Percentiles rank a stretch among this genome's conserved stretches.
These are phyloP conservation scores for Lasioglossum morio DNA, from an alignment of 2,888 invertebrate genomes.

Conservation along the genomic window DNA sequence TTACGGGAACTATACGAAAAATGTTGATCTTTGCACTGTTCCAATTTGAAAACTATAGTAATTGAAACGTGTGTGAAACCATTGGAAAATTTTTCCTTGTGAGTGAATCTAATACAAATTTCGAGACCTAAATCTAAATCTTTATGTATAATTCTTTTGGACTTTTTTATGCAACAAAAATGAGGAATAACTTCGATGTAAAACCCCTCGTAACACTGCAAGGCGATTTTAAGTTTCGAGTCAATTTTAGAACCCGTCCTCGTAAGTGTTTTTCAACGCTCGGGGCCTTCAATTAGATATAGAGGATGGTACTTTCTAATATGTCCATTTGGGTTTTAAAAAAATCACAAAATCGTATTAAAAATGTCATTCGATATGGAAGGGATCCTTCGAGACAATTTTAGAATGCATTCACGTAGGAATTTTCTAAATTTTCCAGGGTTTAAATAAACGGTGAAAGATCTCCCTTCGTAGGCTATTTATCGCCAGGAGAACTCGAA, in stretches of 20 bases:
- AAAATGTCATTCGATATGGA: background rate
- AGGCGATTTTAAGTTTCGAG: background rate
- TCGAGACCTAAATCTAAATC: too few relatives aligned
- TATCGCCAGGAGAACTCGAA: background rate
- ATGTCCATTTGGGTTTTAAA: background rate
- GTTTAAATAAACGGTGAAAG: background rate
- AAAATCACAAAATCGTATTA: background rate
- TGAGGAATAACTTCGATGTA: background rate
- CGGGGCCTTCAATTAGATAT: background rate
- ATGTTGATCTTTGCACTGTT: too few relatives aligned
- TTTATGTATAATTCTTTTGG: background rate
- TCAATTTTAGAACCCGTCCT: background rate
- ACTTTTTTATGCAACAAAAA: background rate
- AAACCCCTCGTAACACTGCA: background rate
- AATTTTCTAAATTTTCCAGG: background rate
- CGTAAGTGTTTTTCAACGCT: too few relatives aligned
- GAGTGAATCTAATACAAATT: too few relatives aligned
- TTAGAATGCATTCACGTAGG: background rate
- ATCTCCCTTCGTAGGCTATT: background rate
- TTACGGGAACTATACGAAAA: too few relatives aligned
- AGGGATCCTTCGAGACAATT: background rate
- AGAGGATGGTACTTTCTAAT: too few relatives aligned
- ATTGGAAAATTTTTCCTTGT: too few relatives aligned
- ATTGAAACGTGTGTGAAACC: too few relatives aligned
- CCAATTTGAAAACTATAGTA: too few relatives aligned